phyloP scores from a whole-genome alignment of 2,113 vertebrate species.

The Paedocypris sp. region DNA sequence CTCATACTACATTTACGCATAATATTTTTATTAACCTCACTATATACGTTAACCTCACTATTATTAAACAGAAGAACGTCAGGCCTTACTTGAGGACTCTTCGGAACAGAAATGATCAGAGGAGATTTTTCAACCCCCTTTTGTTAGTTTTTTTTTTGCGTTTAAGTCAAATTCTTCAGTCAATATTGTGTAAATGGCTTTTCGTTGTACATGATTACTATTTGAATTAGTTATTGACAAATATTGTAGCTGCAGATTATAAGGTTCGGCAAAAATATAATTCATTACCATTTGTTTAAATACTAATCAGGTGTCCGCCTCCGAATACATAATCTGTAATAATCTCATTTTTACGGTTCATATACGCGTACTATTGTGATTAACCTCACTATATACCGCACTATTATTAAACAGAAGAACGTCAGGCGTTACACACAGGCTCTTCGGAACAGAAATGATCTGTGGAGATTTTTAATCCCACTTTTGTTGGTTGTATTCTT shows the following conservation, averaged over 20 bases:
- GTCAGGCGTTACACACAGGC: conserved; percentile 11
- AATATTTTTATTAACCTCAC: too few species aligned
- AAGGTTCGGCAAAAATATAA: too few species aligned
- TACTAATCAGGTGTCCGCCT: neutral
- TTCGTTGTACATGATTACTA: too few species aligned
- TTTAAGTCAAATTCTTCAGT: too few species aligned
- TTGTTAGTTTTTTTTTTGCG: too few species aligned
- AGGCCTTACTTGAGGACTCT: conserved; percentile 18
- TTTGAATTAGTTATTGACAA: too few species aligned
- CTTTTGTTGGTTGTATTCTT: too few species aligned
- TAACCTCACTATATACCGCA: conserved; percentile 26
- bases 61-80: conserved; percentile 37
- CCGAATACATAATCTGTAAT: neutral
- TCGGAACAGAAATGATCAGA: conserved; percentile 20
- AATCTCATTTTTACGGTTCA: too few species aligned
- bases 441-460: conserved; percentile 22
- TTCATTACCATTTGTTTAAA: neutral
- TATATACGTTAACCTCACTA: conserved; percentile 32
- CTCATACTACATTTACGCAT: too few species aligned
- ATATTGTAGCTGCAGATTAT: too few species aligned
- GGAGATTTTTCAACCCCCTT: neutral
- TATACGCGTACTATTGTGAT: too few species aligned
- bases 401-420: conserved; percentile 40
- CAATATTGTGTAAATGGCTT: too few species aligned
- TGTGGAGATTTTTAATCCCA: neutral